Base-by-base conservation (phyloP, 1,140 invertebrate genomes). In the Sipha flava region DNA sequence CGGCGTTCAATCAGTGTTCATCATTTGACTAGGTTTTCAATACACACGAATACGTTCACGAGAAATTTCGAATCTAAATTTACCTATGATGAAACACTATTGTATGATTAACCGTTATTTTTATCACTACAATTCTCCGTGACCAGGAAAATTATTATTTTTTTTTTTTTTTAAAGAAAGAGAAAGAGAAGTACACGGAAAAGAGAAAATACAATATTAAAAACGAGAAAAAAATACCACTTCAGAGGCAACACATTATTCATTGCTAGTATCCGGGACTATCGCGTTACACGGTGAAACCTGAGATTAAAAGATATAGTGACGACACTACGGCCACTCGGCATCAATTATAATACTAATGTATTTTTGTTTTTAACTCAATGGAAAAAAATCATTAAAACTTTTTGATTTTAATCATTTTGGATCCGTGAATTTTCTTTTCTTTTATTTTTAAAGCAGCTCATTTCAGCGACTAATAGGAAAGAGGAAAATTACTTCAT, bases 341-440 rank as follows among this genome's bases (percentile, higher is more conserved):
- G 18, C 37, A 73, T 52, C 47, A 73, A 73, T 73, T 73, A 73
- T 21, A 23, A 31, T 12, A 2, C 29, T 52, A 73, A 29, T 29
- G 14, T 70, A 34, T 73, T 73, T 73, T 66, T 52, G 26, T 47
- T 49, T 54, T 31, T 34, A 43, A 18, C 16, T 21, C 37, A 47
- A 54, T 31, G 29, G 1, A 73, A 73, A 18, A 52, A 73, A 73
- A 54, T 73, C 47, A 54, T 54, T 73, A 54, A 73, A 73, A 73
- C 45, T 73, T 73, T 52, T 12, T 4, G 7, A 54, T 73, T 73
- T 49, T 73, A 52, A 73, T 73, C 45, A 54, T 73, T 52, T 73
- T 12, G 18, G 45, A 73, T 49, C 26, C 29, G 26, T 34, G 16
- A 52, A 52, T 10, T 31, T 54, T 49, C 7, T 26, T 54, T 14